Percentiles rank a stretch among this genome's conserved stretches.
Evolutionary conservation across 1,140 invertebrate species (phyloP).

Genomic region (Solen grandis): DNA sequence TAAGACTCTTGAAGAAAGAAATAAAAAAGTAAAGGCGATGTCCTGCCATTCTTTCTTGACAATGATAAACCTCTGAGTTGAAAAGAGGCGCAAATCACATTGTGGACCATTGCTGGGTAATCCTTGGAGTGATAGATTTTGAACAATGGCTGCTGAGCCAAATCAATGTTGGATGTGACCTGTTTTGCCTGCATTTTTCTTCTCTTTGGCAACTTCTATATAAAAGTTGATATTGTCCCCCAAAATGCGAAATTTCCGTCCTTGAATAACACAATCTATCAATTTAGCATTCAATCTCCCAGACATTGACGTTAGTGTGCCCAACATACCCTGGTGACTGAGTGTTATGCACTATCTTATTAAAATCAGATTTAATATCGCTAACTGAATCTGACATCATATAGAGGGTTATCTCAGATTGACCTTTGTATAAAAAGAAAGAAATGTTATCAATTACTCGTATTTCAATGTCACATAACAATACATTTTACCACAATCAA

Average conservation of each 20-base stretch:
- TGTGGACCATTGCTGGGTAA: slow-evolving; percentile 10
- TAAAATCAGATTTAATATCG: too few species aligned
- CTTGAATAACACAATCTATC: slow-evolving; percentile 21
- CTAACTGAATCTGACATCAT: too few species aligned
- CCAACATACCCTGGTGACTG: slow-evolving; percentile 30
- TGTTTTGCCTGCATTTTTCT: slow-evolving; percentile 20
- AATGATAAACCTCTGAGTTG: not conserved
- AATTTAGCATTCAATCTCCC: slow-evolving; percentile 36
- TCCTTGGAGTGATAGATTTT: slow-evolving; percentile 36
- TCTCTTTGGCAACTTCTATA: slow-evolving; percentile 21
- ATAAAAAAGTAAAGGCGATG: slow-evolving; percentile 5
- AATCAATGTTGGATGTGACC: slow-evolving; percentile 51
- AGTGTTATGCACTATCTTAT: slow-evolving; percentile 28
- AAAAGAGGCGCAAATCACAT: slow-evolving; percentile 5
- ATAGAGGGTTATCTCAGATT: too few species aligned
- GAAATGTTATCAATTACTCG: not conserved
- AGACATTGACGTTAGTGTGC: slow-evolving; percentile 18
- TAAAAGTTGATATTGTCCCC: slow-evolving; percentile 52
- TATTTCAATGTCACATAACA: not conserved
- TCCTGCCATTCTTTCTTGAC: slow-evolving; percentile 12
- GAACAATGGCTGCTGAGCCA: slow-evolving; percentile 45
- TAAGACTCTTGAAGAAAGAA: slow-evolving; percentile 8
- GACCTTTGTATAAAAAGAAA: slow-evolving; percentile 23
- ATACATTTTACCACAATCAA: not conserved
- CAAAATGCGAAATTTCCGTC: slow-evolving; percentile 20